Conservation (phyloP, 2,797 vertebrate species). For the Mareca strepera region DNA sequence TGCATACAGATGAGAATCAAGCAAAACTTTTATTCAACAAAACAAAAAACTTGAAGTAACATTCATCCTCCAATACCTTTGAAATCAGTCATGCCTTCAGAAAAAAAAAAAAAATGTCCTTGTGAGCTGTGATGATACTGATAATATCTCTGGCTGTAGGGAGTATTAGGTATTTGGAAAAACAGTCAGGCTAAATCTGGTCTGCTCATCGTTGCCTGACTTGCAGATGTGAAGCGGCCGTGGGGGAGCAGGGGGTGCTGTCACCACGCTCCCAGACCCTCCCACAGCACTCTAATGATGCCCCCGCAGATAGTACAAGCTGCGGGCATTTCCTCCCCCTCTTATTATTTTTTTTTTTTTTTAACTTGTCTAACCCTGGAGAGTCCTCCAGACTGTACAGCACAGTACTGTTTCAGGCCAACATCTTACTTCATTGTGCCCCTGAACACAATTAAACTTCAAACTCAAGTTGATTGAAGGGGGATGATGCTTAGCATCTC, state of each 20-base stretch:
- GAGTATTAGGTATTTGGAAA: background rate
- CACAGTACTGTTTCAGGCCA: background rate
- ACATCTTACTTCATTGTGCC: background rate
- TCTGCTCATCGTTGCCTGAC: background rate
- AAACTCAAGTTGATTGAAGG: background rate
- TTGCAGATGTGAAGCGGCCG: background rate
- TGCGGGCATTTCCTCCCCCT: background rate
- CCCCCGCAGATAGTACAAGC: background rate
- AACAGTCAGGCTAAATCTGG: background rate
- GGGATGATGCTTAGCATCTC: background rate
- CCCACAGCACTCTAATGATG: background rate
- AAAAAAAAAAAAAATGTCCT: background rate
- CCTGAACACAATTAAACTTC: background rate
- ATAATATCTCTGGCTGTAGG: background rate
- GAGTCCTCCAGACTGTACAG: background rate
- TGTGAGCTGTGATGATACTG: background rate
- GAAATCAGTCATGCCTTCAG: constrained; percentile 3
- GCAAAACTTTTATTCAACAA: background rate
- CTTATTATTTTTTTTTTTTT: background rate
- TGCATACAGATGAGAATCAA: background rate
- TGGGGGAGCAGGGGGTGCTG: background rate
- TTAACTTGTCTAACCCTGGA: background rate
- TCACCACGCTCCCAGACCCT: background rate
- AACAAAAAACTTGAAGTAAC: background rate
- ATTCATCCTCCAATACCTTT: background rate